phyloP scores from a whole-genome alignment of 2,113 vertebrate genomes.

The Brachyhypopomus gauderio region DNA sequence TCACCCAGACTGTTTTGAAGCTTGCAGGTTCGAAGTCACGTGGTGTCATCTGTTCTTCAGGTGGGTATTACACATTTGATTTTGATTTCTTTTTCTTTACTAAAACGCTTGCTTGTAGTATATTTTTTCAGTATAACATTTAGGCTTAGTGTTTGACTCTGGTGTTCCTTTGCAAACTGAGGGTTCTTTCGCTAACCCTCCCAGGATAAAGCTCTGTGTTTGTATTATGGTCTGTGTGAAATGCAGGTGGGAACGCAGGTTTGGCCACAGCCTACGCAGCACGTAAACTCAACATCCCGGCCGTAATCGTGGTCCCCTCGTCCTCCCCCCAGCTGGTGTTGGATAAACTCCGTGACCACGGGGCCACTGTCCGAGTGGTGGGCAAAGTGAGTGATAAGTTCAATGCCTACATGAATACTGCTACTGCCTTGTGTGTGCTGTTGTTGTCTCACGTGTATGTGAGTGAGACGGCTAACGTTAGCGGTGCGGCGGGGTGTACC shows the following conservation, averaged over 20 bases:
- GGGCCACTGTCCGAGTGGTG: constrained; percentile 68
- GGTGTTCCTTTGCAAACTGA: too few species aligned
- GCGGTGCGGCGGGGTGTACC: not conserved
- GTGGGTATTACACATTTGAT: constrained; percentile 52
- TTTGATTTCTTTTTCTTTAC: not conserved
- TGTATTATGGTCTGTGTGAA: constrained; percentile 14
- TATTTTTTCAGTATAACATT: not conserved
- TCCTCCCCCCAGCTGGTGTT: constrained; percentile 69
- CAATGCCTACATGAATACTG: not conserved
- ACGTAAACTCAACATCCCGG: constrained; percentile 72
- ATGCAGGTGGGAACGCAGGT: constrained; percentile 78
- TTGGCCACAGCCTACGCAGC: constrained; percentile 76
- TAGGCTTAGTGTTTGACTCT: not conserved
- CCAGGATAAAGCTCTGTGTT: not conserved
- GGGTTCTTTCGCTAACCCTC: not conserved
- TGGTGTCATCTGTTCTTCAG: constrained; percentile 79
- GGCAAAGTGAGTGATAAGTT: constrained; percentile 68
- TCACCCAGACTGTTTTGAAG: not conserved
- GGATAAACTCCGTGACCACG: constrained; percentile 71
- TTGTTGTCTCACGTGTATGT: not conserved
- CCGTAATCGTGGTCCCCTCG: constrained; percentile 74
- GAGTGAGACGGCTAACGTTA: too few species aligned
- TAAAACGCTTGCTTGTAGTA: not conserved
- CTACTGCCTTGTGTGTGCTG: not conserved
- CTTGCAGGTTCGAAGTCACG: constrained; percentile 67